These are phyloP conservation scores for Coregonus ussuriensis DNA, from an alignment of 2,797 vertebrate species.

Conservation along the genomic window DNA sequence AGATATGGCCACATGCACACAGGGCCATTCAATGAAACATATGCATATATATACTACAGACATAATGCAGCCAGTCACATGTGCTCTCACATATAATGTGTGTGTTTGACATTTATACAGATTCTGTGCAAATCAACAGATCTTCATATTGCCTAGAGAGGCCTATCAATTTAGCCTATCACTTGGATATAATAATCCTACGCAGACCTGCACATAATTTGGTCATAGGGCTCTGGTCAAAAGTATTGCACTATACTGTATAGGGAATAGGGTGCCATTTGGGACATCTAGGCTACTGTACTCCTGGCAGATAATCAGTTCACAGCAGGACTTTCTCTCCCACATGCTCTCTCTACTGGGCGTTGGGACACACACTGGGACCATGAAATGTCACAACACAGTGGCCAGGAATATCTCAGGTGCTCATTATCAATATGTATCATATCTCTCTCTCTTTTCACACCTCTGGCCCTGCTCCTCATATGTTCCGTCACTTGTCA, in stretches of 20 bases:
- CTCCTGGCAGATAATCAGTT: constrained; percentile 57
- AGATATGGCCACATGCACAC: no score
- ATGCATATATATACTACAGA: no score
- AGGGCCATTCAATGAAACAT: no score
- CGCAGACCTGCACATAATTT: neutral
- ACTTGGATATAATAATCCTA: neutral
- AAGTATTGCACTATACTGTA: neutral
- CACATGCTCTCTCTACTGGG: constrained; percentile 61
- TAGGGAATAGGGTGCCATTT: neutral
- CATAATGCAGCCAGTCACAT: no score
- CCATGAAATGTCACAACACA: constrained; percentile 68
- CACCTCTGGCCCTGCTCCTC: neutral
- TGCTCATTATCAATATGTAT: constrained; percentile 7
- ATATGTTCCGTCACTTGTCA: neutral
- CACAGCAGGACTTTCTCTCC: constrained; percentile 61
- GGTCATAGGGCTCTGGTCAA: neutral
- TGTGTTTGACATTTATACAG: neutral
- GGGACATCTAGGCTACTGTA: neutral
- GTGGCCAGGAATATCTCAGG: constrained; percentile 36
- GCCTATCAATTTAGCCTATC: neutral
- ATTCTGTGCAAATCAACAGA: neutral
- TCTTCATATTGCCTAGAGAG: neutral
- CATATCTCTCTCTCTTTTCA: neutral
- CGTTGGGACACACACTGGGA: constrained; percentile 67
- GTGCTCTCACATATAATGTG: no score